phyloP scores from a whole-genome alignment of 2,113 vertebrate genomes.

The Grantiella picta region DNA sequence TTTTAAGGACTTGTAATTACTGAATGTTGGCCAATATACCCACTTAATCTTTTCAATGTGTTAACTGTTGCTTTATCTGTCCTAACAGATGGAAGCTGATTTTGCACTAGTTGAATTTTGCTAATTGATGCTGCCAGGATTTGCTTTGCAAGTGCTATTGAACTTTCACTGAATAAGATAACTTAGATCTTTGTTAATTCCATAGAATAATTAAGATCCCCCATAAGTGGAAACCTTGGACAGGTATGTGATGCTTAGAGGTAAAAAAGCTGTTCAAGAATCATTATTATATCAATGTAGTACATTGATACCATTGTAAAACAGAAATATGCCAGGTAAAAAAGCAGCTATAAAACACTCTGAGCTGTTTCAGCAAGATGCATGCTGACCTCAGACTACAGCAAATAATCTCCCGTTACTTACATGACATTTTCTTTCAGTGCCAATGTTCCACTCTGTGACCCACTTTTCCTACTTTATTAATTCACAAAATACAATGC shows the following conservation, averaged over 20 bases:
- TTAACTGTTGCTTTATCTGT: slow-evolving; percentile 38
- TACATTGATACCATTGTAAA: not conserved
- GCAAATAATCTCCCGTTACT: not conserved
- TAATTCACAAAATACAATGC: slow-evolving; percentile 14
- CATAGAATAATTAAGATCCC: slow-evolving; percentile 31
- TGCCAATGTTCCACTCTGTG: not conserved
- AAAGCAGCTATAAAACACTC: not conserved
- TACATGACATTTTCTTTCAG: slow-evolving; percentile 26
- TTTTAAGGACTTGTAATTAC: not conserved
- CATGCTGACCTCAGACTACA: not conserved
- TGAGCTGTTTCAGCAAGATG: slow-evolving; percentile 1
- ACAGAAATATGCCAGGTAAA: not conserved
- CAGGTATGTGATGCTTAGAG: not conserved
- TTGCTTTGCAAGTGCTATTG: slow-evolving; percentile 30
- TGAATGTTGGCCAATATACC: slow-evolving; percentile 12
- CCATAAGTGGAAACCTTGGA: not conserved
- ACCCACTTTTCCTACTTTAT: slow-evolving; percentile 20
- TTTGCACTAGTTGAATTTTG: slow-evolving; percentile 59
- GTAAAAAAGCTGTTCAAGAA: slow-evolving; percentile 16
- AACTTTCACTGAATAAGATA: slow-evolving; percentile 49
- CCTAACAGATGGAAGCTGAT: slow-evolving; percentile 52
- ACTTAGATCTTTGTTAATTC: slow-evolving; percentile 17
- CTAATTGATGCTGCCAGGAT: slow-evolving; percentile 44
- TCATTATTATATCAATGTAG: slow-evolving; percentile 20
- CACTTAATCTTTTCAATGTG: slow-evolving; percentile 9